Conservation (phyloP, 1,140 invertebrate genomes). For the Oreohelix idahoensis region DNA sequence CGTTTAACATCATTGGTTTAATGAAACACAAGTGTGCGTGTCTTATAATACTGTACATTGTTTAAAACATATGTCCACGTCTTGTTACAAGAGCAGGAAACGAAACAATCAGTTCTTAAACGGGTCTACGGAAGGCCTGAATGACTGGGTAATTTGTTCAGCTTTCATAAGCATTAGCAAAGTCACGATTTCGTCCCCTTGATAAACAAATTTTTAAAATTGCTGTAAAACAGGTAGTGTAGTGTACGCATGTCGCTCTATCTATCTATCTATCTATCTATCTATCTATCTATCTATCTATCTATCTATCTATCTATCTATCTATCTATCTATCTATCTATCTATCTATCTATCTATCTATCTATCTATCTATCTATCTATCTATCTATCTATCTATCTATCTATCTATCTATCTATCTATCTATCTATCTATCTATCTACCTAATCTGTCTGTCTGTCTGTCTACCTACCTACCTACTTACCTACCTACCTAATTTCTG, state of each 20-base stretch:
- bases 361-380: not conserved
- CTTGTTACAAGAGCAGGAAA: no score
- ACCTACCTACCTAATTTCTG: no score
- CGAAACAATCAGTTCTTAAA: no score
- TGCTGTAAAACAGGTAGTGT: not conserved
- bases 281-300: not conserved
- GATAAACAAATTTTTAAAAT: not conserved
- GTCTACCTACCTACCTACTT: no score
- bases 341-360: not conserved
- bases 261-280: not conserved
- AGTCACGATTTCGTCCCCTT: conserved; percentile 1
- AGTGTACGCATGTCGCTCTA: not conserved
- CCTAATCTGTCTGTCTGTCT: no score
- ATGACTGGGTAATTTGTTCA: not conserved
- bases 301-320: not conserved
- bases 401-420: not conserved
- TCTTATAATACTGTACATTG: no score
- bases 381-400: not conserved
- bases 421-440: no score
- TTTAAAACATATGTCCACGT: no score
- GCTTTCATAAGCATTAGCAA: not conserved
- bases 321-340: not conserved
- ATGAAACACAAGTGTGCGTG: no score
- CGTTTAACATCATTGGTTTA: no score
- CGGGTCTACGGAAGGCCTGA: no score